Percentiles rank a stretch among this genome's conserved stretches.
Conservation (phyloP, 1,140 invertebrate species). For the Theocolax elegans region DNA sequence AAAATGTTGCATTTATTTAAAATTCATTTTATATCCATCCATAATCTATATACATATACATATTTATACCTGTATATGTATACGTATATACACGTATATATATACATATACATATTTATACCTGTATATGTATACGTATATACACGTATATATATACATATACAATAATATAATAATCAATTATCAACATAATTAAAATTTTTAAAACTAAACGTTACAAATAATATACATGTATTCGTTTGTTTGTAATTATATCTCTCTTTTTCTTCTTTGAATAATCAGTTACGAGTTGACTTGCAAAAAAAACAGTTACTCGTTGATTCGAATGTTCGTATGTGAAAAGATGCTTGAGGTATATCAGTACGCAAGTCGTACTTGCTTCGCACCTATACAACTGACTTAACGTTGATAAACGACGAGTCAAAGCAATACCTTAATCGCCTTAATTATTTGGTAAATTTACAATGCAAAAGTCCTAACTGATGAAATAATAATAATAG, state of each 20-base stretch:
- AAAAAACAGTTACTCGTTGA: no score
- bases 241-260: no score
- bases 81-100: no score
- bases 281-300: no score
- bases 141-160: no score
- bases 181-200: slow-evolving; percentile 13
- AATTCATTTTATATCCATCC: slow-evolving; percentile 39
- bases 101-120: no score
- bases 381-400: slow-evolving; percentile 14
- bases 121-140: no score
- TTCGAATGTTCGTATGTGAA: slow-evolving; percentile 3
- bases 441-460: slow-evolving; percentile 44
- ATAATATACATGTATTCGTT: slow-evolving; percentile 27
- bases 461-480: slow-evolving; percentile 43
- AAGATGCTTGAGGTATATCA: slow-evolving; percentile 8
- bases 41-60: slow-evolving; percentile 26
- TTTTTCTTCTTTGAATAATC: no score
- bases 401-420: background rate
- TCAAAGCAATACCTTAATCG: slow-evolving; percentile 13
- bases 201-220: slow-evolving; percentile 21
- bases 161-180: no score
- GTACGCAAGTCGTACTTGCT: background rate
- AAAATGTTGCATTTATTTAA: slow-evolving; percentile 30
- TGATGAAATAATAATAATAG: slow-evolving; percentile 28
- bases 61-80: no score